phyloP scores from a whole-genome alignment of 1,140 invertebrate species.

The Bombus terrestris region DNA sequence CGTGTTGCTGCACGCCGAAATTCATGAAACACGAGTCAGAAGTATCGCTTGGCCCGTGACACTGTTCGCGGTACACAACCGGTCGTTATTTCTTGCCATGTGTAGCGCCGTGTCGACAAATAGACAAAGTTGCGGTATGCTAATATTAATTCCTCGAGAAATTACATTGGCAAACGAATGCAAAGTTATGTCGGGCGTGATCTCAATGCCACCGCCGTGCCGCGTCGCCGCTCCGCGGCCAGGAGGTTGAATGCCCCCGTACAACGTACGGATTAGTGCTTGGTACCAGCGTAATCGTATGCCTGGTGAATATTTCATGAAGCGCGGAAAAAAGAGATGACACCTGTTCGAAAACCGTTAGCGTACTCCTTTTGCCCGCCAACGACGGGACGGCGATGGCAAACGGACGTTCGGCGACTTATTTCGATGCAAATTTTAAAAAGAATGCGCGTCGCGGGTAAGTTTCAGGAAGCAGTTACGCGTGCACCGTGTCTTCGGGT shows the following conservation, averaged over 20 bases:
- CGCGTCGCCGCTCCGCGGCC: background rate
- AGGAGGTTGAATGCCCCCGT: conserved; percentile 28
- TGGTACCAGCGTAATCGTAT: conserved; percentile 70
- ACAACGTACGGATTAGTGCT: conserved; percentile 68
- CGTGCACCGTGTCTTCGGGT: background rate
- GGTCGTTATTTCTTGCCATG: conserved; percentile 32
- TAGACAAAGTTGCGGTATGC: conserved; percentile 36
- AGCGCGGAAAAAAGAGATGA: conserved; percentile 78
- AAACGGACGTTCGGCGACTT: conserved; percentile 63
- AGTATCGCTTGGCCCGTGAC: background rate
- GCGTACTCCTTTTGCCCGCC: conserved; percentile 70
- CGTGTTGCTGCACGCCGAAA: background rate
- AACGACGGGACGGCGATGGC: conserved; percentile 61
- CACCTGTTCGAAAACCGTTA: conserved; percentile 79
- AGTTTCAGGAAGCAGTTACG: conserved; percentile 28
- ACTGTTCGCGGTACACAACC: background rate
- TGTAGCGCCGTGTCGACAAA: conserved; percentile 16
- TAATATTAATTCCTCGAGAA: conserved; percentile 52
- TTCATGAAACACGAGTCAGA: background rate
- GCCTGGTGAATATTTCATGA: conserved; percentile 80
- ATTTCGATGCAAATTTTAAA: conserved; percentile 78
- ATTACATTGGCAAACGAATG: conserved; percentile 59
- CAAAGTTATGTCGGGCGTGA: conserved; percentile 69
- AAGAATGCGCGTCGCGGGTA: conserved; percentile 54
- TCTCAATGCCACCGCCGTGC: conserved; percentile 32